Evolutionary conservation across 2,113 vertebrate species (phyloP), one percentile per base, ranked within the genome.

Genomic region (Corvus hawaiiensis): DNA sequence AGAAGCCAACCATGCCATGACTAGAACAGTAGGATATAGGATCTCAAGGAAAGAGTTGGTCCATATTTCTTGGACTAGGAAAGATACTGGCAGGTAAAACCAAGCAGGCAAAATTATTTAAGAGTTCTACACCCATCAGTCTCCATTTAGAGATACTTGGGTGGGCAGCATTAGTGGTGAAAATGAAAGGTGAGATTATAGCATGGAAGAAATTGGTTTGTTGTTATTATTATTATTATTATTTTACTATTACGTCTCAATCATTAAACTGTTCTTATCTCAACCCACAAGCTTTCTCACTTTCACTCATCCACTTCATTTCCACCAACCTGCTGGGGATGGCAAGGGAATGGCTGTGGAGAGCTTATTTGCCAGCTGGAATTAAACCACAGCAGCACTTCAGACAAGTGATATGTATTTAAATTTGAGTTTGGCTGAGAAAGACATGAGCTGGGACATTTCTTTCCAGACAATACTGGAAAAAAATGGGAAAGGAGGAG

Each of bases 21-120:
- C 5, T 33, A 11, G 27, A 59, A 48, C 0, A 68, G 8, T 2
- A 69, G 21, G 44, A 64, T 30, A 19, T 0, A 61, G 67, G 30
- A 74, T 22, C 32, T 52, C 68, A 62, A 54, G 37, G 37, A 54
- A 77, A 81, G 46, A 26, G 30, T 1, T 55, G 14, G 10, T 75
- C 64, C 26, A 3, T 8, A 39, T 22, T 68, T 54, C n/a, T 41
- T 54, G 66, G 43, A 16, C 4, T 43, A 39, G 28, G 37, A 41
- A 93, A 58, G 33, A 74, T 23, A 46, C 1, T 26, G 33, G 15
- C 39, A 74, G 35, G 43, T 7, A 80, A 76, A 84, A 67, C 9
- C 18, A 76, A 62, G 14, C 4, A 49, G 66, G 24, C 1, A 78
- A 71, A 67, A 78, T 15, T 35, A 64, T 49, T 71, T 39, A 11